Conservation (phyloP, 2,888 invertebrate species). For the Orthonevra nobilis region DNA sequence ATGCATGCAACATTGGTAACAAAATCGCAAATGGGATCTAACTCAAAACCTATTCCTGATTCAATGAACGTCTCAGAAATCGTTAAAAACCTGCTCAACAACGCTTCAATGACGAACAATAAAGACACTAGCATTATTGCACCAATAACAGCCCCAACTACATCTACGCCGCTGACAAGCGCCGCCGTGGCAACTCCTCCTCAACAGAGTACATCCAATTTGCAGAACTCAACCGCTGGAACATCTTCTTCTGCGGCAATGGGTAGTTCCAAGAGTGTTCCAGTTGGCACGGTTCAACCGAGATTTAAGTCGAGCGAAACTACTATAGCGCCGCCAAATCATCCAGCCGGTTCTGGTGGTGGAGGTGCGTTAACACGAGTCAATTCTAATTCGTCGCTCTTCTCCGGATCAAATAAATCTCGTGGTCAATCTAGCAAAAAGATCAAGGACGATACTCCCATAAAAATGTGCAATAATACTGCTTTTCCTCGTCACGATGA, state of each 20-base stretch:
- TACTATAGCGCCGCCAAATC: slow-evolving; percentile 59
- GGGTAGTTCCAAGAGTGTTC: slow-evolving; percentile 76
- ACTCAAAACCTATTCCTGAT: slow-evolving; percentile 78
- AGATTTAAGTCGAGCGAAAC: slow-evolving; percentile 77
- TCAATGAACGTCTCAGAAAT: slow-evolving; percentile 79
- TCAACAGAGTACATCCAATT: slow-evolving; percentile 23
- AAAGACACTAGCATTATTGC: slow-evolving; percentile 44
- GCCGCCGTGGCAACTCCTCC: background rate
- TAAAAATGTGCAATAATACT: slow-evolving; percentile 80
- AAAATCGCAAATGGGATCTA: slow-evolving; percentile 81
- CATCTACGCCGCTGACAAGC: background rate
- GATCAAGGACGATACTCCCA: slow-evolving; percentile 79
- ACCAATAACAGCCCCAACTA: slow-evolving; percentile 22
- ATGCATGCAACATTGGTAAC: slow-evolving; percentile 85
- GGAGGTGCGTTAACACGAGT: slow-evolving; percentile 75
- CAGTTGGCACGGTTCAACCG: slow-evolving; percentile 82
- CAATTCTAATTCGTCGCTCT: slow-evolving; percentile 79
- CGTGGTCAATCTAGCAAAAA: slow-evolving; percentile 78
- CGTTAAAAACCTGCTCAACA: slow-evolving; percentile 77
- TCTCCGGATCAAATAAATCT: slow-evolving; percentile 79
- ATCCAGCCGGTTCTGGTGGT: slow-evolving; percentile 68
- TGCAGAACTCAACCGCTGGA: slow-evolving; percentile 64
- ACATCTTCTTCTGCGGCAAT: slow-evolving; percentile 59
- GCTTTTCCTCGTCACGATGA: slow-evolving; percentile 81
- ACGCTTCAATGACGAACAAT: slow-evolving; percentile 71